Conservation (phyloP, 2,888 invertebrate genomes). For the Choristoneura rosaceana region DNA sequence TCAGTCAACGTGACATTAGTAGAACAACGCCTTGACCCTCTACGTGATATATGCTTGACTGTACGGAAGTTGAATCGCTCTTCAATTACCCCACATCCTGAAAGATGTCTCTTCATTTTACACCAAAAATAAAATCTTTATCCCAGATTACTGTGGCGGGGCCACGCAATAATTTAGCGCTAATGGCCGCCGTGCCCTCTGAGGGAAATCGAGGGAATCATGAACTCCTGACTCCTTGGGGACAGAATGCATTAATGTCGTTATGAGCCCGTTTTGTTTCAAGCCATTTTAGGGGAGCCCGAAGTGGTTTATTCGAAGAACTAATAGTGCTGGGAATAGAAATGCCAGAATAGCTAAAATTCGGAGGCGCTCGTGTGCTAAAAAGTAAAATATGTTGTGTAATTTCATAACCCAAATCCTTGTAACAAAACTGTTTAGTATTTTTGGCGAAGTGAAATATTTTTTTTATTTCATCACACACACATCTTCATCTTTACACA, state of each 20-base stretch:
- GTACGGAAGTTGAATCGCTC: not conserved
- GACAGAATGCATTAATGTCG: conserved; percentile 50
- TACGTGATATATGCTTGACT: too few relatives aligned
- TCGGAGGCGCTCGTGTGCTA: too few relatives aligned
- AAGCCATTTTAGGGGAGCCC: conserved; percentile 11
- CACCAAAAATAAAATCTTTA: conserved; percentile 80
- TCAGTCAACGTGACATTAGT: too few relatives aligned
- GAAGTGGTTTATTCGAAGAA: not conserved
- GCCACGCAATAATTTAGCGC: conserved; percentile 72
- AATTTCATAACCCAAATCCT: too few relatives aligned
- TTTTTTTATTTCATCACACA: too few relatives aligned
- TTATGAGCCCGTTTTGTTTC: conserved; percentile 36
- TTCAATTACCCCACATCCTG: conserved; percentile 46
- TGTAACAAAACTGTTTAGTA: too few relatives aligned
- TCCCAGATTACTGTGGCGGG: conserved; percentile 65
- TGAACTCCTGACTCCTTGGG: conserved; percentile 39
- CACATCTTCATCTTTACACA: too few relatives aligned
- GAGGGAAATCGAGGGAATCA: conserved; percentile 55
- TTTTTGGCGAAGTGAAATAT: too few relatives aligned
- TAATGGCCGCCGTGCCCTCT: conserved; percentile 71
- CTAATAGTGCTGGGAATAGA: too few relatives aligned
- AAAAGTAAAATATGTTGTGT: too few relatives aligned
- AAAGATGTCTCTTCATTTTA: conserved; percentile 77
- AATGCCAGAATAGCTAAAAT: too few relatives aligned
- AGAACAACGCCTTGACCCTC: too few relatives aligned